phyloP scores from a whole-genome alignment of 2,113 vertebrate species.

The Neodontobutis hainanensis region DNA sequence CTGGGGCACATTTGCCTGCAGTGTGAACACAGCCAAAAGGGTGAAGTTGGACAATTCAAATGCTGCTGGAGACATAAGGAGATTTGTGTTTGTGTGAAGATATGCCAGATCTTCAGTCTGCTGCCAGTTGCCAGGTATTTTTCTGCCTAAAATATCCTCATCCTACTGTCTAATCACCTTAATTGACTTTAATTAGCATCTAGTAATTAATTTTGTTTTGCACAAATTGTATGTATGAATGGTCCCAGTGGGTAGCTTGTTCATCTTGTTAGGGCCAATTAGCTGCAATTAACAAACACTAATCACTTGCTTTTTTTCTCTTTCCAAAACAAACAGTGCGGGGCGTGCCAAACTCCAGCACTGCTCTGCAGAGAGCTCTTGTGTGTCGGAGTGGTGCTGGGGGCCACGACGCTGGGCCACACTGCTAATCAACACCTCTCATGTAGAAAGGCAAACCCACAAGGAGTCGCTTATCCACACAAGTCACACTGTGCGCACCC shows the following conservation, averaged over 20 bases:
- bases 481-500: conserved; percentile 14
- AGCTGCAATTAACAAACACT: conserved; percentile 99
- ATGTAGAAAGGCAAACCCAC: conserved; percentile 42
- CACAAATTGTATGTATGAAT: conserved; percentile 97
- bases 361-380: conserved; percentile 53
- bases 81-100: background rate
- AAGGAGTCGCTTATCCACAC: conserved; percentile 44
- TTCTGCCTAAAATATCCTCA: conserved; percentile 56
- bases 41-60: background rate
- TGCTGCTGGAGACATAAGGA: background rate
- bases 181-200: conserved; percentile 91
- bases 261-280: conserved; percentile 99
- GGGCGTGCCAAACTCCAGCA: conserved; percentile 70
- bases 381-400: conserved; percentile 52
- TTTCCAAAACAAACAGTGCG: conserved; percentile 77
- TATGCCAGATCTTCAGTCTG: background rate
- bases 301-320: conserved; percentile 90
- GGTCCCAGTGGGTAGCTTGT: conserved; percentile 98
- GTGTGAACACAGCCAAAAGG: background rate
- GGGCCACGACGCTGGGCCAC: conserved; percentile 35
- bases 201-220: conserved; percentile 99
- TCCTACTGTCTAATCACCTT: conserved; percentile 60
- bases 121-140: conserved; percentile 49
- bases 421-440: conserved; percentile 58
- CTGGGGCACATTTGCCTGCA: background rate